phyloP scores from a whole-genome alignment of 2,113 vertebrate species.

The Quiscalus mexicanus region DNA sequence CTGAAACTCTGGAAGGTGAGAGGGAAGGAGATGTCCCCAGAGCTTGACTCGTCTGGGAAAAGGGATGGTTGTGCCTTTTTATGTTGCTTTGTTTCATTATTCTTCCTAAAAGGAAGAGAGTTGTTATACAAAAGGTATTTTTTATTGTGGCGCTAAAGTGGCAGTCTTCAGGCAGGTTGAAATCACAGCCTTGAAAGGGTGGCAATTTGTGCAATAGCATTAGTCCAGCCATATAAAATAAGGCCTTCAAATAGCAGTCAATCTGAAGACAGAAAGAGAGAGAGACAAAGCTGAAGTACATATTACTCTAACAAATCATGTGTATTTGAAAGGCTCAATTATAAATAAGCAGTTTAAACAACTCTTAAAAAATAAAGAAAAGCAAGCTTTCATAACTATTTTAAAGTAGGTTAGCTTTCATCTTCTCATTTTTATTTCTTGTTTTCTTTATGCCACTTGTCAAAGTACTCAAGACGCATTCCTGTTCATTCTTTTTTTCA shows the following conservation, averaged over 20 bases:
- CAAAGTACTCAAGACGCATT: background rate
- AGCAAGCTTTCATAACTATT: background rate
- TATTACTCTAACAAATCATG: conserved; percentile 36
- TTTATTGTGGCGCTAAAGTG: conserved; percentile 50
- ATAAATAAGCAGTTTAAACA: conserved; percentile 23
- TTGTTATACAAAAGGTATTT: conserved; percentile 30
- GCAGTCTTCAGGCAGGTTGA: conserved; percentile 21
- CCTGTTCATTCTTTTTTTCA: background rate
- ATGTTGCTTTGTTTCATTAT: background rate
- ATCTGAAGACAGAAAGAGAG: background rate
- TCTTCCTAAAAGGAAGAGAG: conserved; percentile 1
- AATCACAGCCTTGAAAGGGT: conserved; percentile 9
- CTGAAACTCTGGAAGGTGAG: background rate
- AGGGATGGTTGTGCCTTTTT: background rate
- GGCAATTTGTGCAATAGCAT: conserved; percentile 56
- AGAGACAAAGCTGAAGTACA: background rate
- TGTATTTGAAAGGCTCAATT: conserved; percentile 19
- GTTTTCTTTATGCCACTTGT: background rate
- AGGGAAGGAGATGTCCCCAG: background rate
- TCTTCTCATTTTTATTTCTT: conserved; percentile 24
- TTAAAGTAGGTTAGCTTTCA: conserved; percentile 38
- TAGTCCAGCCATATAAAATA: conserved; percentile 11
- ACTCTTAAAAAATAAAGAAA: background rate
- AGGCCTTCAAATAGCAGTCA: background rate
- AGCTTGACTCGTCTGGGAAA: background rate